A percentile compares a stretch with the other conserved stretches of the same genome.
Evolutionary conservation across 1,140 invertebrate genomes (phyloP).

Genomic region (Penaeus vannamei): DNA sequence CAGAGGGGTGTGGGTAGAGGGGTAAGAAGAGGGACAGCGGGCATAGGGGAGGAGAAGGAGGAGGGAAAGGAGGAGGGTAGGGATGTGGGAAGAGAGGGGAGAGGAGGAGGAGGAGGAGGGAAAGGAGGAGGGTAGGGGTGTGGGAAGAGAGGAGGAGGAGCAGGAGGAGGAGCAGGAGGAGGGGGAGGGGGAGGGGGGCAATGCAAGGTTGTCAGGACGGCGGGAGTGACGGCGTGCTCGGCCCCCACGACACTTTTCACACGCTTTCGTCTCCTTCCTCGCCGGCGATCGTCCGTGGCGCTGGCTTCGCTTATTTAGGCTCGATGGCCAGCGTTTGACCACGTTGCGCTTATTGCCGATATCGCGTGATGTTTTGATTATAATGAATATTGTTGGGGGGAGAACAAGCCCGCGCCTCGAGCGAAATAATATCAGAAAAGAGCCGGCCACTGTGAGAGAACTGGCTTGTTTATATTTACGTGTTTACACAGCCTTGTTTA

Average conservation of each 20-base stretch:
- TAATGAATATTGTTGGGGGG: no score
- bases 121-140: not conserved
- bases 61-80: not conserved
- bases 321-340: not conserved
- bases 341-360: no score
- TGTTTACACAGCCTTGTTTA: conserved; percentile 40
- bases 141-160: not conserved
- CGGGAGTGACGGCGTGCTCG: conserved; percentile 1
- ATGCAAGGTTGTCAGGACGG: conserved; percentile 20
- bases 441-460: conserved; percentile 29
- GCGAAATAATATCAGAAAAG: not conserved
- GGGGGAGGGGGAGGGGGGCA: conserved; percentile 6
- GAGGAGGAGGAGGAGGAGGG: not conserved
- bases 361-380: no score
- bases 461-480: conserved; percentile 47
- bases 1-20: not conserved
- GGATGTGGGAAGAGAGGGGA: no score
- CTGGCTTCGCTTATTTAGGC: not conserved
- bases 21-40: not conserved
- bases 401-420: no score
- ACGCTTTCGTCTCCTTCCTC: conserved; percentile 8
- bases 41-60: not conserved
- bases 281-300: not conserved
- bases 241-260: conserved; percentile 27
- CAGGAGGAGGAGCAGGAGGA: not conserved